phyloP scores from a whole-genome alignment of 2,888 invertebrate species.

The Rhodophaea formosa region DNA sequence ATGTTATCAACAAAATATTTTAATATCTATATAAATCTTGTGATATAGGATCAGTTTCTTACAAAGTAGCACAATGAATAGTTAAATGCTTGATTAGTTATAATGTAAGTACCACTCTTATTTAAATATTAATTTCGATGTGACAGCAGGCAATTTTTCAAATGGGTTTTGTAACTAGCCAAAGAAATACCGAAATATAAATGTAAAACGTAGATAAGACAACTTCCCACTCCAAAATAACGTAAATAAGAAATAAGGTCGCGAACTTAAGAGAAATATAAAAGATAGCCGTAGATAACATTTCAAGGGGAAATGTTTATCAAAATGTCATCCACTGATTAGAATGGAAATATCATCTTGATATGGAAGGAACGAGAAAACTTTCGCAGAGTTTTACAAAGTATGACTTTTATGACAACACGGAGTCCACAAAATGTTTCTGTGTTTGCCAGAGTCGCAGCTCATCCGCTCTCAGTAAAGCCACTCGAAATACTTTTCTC shows the following conservation, averaged over 20 bases:
- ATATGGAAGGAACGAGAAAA: slow-evolving; percentile 53
- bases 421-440: slow-evolving; percentile 33
- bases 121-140: too few species aligned
- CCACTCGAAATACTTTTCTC: slow-evolving; percentile 12
- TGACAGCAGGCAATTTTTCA: too few species aligned
- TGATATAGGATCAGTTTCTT: too few species aligned
- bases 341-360: slow-evolving; percentile 52
- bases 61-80: too few species aligned
- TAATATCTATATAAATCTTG: too few species aligned
- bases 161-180: too few species aligned
- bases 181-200: too few species aligned
- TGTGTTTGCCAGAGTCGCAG: slow-evolving; percentile 14
- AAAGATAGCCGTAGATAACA: slow-evolving; percentile 21
- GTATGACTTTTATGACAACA: slow-evolving; percentile 42
- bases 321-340: slow-evolving; percentile 49
- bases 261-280: not conserved
- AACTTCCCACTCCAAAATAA: not conserved
- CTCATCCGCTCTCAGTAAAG: slow-evolving; percentile 13
- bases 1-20: too few species aligned
- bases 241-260: slow-evolving; percentile 5
- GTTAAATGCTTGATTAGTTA: too few species aligned
- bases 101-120: too few species aligned
- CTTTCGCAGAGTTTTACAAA: slow-evolving; percentile 41
- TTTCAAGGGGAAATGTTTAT: slow-evolving; percentile 44
- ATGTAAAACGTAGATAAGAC: too few species aligned